Conservation (phyloP, 2,888 invertebrate genomes). For the Rhopalosiphum nymphaeae region DNA sequence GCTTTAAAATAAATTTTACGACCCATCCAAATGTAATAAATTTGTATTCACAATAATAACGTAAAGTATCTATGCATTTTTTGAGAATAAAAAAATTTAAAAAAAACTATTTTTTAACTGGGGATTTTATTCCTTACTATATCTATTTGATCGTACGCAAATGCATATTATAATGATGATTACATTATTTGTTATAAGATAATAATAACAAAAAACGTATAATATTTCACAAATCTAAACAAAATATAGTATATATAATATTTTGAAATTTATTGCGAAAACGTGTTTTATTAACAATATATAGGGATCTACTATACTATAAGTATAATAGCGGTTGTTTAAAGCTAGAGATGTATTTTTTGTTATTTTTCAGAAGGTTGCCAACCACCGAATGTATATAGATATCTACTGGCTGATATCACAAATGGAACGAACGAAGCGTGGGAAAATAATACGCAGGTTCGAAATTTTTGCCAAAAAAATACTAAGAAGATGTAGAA, state of each 20-base stretch:
- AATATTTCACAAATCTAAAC: neutral
- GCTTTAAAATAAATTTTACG: neutral
- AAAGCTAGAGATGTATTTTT: neutral
- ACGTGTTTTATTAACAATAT: neutral
- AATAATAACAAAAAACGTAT: neutral
- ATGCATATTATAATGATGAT: neutral
- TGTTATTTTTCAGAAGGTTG: neutral
- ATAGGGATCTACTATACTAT: neutral
- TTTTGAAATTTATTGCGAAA: neutral
- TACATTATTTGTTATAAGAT: neutral
- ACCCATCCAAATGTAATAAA: neutral
- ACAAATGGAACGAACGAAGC: slow-evolving; percentile 40
- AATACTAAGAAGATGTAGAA: neutral
- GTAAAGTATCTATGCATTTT: neutral
- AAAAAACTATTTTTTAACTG: neutral
- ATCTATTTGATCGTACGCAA: neutral
- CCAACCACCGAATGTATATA: neutral
- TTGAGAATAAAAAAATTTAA: neutral
- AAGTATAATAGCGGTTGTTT: neutral
- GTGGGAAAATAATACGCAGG: slow-evolving; percentile 2
- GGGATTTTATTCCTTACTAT: neutral
- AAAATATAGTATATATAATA: neutral
- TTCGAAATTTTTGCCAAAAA: slow-evolving; percentile 37
- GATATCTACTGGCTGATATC: neutral
- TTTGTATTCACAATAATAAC: neutral